Evolutionary conservation across 2,113 vertebrate genomes (phyloP).

Genomic region (Clupea harengus): DNA sequence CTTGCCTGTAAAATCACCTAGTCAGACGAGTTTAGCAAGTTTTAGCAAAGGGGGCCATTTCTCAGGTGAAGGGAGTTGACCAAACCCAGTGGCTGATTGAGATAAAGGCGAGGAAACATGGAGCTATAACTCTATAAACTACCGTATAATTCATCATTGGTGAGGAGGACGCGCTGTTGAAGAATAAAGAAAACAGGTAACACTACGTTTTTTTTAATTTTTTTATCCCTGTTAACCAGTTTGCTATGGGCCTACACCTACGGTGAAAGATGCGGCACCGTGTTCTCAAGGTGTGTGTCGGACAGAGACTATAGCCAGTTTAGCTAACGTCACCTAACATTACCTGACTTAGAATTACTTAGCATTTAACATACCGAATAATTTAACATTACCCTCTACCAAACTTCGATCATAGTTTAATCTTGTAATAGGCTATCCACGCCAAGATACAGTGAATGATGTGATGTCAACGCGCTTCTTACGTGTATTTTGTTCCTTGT

Average conservation of each 20-base stretch:
- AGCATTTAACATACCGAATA: neutral
- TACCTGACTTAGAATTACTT: too few species aligned
- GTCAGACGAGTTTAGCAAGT: slow-evolving; percentile 36
- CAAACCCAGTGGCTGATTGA: neutral
- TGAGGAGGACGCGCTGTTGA: neutral
- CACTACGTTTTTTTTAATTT: neutral
- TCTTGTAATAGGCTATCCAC: too few species aligned
- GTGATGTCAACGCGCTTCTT: too few species aligned
- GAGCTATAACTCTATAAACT: neutral
- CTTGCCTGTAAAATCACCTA: slow-evolving; percentile 13
- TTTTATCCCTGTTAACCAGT: neutral
- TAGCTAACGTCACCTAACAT: neutral
- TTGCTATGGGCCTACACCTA: neutral
- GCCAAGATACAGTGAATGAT: too few species aligned
- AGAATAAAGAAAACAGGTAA: slow-evolving; percentile 18
- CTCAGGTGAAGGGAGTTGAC: slow-evolving; percentile 36
- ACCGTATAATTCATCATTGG: neutral
- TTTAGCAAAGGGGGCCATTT: slow-evolving; percentile 38
- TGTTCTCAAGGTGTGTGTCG: neutral
- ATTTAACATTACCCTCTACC: too few species aligned
- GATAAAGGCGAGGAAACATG: slow-evolving; percentile 17
- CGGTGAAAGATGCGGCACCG: slow-evolving; percentile 2
- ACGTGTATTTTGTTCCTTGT: too few species aligned
- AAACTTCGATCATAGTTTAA: too few species aligned
- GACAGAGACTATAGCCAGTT: neutral